phyloP scores from a whole-genome alignment of 2,888 invertebrate species.

The Pristionchus japonicus region DNA sequence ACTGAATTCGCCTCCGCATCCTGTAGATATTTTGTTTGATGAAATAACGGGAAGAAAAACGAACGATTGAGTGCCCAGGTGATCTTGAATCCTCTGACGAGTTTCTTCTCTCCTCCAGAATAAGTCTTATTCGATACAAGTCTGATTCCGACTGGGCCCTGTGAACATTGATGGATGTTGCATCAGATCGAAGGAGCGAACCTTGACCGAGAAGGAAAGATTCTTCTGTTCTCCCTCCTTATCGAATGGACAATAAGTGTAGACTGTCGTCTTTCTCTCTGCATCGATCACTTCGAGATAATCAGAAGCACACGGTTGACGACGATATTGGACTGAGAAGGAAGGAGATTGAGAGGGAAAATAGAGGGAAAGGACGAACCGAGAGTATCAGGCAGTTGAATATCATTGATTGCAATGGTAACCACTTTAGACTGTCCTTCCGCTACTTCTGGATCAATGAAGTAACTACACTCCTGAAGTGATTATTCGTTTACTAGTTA shows the following conservation, averaged over 20 bases:
- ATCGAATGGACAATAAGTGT: constrained; percentile 17
- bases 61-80: constrained; percentile 65
- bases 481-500: background rate
- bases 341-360: background rate
- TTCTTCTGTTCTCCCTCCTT: constrained; percentile 4
- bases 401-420: constrained; percentile 50
- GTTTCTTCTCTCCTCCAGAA: constrained; percentile 48
- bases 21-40: constrained; percentile 42
- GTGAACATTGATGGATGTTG: background rate
- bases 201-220: constrained; percentile 21
- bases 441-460: constrained; percentile 62
- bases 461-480: constrained; percentile 60
- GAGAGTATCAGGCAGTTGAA: constrained; percentile 47
- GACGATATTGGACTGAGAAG: constrained; percentile 13
- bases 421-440: constrained; percentile 50
- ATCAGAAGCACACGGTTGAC: constrained; percentile 64
- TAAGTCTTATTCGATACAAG: constrained; percentile 61
- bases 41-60: constrained; percentile 1
- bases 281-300: constrained; percentile 68
- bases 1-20: constrained; percentile 43
- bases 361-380: background rate
- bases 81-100: constrained; percentile 68
- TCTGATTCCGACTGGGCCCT: constrained; percentile 67
- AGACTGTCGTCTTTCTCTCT: background rate
- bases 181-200: background rate